Evolutionary conservation across 53 echinoderm and acorn worm genomes (phyloP).

Genomic region (Temnopleurus reevesii): DNA sequence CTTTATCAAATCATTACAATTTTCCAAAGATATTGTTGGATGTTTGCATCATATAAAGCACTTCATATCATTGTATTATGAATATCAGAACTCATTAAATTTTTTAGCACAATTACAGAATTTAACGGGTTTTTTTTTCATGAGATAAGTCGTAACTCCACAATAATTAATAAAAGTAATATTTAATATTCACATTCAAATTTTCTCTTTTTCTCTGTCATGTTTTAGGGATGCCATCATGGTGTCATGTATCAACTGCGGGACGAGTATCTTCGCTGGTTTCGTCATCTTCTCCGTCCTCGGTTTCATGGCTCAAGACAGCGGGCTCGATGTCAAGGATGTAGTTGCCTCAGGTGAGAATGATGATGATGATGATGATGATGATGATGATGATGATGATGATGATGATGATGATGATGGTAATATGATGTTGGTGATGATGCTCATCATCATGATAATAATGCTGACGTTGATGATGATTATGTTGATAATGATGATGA

Average conservation of each 20-base stretch:
- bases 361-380: neutral
- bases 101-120: too few relatives aligned
- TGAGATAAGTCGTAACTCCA: too few relatives aligned
- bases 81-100: too few relatives aligned
- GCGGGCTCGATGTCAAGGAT: conserved; percentile 57
- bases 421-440: neutral
- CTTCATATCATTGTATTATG: too few relatives aligned
- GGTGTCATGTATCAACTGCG: conserved; percentile 61
- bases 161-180: too few relatives aligned
- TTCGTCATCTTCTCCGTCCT: conserved; percentile 71
- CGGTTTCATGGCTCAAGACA: conserved; percentile 68
- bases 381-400: neutral
- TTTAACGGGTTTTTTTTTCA: too few relatives aligned
- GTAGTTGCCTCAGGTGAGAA: conserved; percentile 65
- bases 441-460: neutral
- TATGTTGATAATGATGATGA: neutral
- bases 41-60: too few relatives aligned
- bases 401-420: neutral
- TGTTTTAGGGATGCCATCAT: conserved; percentile 61
- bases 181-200: neutral
- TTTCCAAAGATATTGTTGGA: too few relatives aligned
- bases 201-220: neutral
- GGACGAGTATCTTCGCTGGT: conserved; percentile 63
- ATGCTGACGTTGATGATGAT: neutral
- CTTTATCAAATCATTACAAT: too few relatives aligned